Evolutionary conservation across 92 coral and sea anemone species (phyloP), one percentile per base, ranked within the genome.

Genomic region (Epizoanthus ramosus): DNA sequence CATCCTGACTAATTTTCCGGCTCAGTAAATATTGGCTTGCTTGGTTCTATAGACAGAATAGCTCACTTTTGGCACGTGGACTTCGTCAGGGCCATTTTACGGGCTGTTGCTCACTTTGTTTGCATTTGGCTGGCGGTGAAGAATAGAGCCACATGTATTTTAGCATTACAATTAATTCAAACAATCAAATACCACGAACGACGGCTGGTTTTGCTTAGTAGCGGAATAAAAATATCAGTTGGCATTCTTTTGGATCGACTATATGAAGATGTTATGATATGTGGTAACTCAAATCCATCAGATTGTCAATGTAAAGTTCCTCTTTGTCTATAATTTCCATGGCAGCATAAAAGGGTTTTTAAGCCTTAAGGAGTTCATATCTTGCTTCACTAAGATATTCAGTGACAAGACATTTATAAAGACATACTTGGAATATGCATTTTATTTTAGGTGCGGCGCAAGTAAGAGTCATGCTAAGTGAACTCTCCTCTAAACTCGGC

Each of bases 151-250:
- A 77, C 82, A 77, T 77, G 82, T 77, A 60, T 61, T 61, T 76
- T 77, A 61, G 50, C 82, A 81, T 89, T 83, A 89, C 92, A 89
- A 85, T 88, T 54, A 73, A 22, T 68, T 68, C 53, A 53, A 57
- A 89, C 92, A 89, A 89, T 80, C 13, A 70, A 54, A 87, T 85
- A 80, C 87, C 92, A 83, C 45, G 79, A 28, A 18, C 54, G 45
- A 75, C 92, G 87, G 90, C 92, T 81, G 87, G 87, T 85, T 85
- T 89, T 52, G 87, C 92, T 75, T 85, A 71, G 90, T 85, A 89
- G 92, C 92, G 82, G 89, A 79, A 86, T 59, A 77, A 60, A 77
- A 77, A 77, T 60, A 60, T 60, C 58, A 13, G 39, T 60, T 37
- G 8, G 66, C 71, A 77, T 60, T 61, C 69, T 71, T 43, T 71